These are phyloP conservation scores for Eutrigla gurnardus DNA, from an alignment of 2,797 vertebrate species.

Conservation along the genomic window DNA sequence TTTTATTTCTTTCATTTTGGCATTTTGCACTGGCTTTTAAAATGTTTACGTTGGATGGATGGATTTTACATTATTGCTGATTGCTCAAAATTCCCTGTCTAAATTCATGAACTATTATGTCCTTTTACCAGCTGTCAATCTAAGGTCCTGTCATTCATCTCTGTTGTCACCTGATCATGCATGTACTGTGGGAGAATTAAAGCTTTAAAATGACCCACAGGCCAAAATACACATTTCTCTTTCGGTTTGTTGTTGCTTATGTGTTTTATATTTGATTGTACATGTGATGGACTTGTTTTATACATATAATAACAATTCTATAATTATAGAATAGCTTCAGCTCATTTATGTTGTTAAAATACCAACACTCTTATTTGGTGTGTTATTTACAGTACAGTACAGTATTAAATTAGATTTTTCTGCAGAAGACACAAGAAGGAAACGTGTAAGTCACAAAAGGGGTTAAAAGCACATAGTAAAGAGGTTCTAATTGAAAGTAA, in stretches of 20 bases:
- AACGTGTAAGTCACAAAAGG: slow-evolving; percentile 12
- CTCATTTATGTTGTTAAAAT: neutral
- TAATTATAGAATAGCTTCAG: neutral
- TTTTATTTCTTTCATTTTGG: too few species aligned
- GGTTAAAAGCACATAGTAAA: slow-evolving; percentile 20
- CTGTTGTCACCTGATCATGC: too few species aligned
- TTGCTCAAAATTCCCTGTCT: too few species aligned
- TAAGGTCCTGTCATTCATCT: too few species aligned
- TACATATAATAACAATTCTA: neutral
- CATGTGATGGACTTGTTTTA: neutral
- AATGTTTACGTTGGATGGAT: too few species aligned
- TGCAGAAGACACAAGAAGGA: slow-evolving; percentile 13
- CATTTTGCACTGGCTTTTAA: too few species aligned
- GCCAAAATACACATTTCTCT: neutral
- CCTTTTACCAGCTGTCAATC: too few species aligned
- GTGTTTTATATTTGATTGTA: neutral
- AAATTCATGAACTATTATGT: too few species aligned
- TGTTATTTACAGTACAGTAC: neutral
- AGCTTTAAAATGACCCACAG: too few species aligned
- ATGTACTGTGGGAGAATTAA: too few species aligned
- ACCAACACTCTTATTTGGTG: neutral
- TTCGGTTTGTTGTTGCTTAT: neutral
- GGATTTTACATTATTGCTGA: too few species aligned
- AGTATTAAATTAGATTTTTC: neutral
- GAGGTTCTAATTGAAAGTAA: neutral